A percentile compares a stretch with the other conserved stretches of the same genome.
These are phyloP conservation scores for Paralvinella palmiformis DNA, from an alignment of 1,140 invertebrate species.

Conservation along the genomic window DNA sequence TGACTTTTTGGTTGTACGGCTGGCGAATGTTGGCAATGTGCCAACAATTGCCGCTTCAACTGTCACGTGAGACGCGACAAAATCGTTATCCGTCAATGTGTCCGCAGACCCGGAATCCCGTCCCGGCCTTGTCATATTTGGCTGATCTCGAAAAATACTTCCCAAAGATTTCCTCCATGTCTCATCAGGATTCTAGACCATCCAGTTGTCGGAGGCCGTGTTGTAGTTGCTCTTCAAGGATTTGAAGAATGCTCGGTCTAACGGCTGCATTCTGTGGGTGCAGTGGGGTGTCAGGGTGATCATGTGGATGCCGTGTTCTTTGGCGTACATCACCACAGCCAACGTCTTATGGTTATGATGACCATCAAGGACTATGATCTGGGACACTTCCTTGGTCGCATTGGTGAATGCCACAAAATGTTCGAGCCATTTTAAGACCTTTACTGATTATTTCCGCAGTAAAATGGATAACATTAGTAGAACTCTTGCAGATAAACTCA, in stretches of 20 bases:
- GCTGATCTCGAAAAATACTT: too few species aligned
- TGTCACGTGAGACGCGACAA: too few species aligned
- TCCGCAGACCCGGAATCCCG: too few species aligned
- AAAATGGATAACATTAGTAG: too few species aligned
- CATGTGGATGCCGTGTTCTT: slow-evolving; percentile 21
- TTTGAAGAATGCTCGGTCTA: slow-evolving; percentile 18
- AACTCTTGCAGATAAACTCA: too few species aligned
- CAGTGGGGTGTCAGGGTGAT: slow-evolving; percentile 13
- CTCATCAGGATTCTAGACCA: too few species aligned
- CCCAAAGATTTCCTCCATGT: too few species aligned
- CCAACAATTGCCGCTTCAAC: too few species aligned
- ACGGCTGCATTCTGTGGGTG: slow-evolving; percentile 22
- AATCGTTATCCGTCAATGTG: too few species aligned
- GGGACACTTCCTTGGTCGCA: slow-evolving; percentile 5
- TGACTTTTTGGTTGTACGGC: too few species aligned
- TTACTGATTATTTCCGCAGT: not conserved
- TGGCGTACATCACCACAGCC: slow-evolving; percentile 8
- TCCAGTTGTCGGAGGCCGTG: slow-evolving; percentile 32
- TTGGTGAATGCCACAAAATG: slow-evolving; percentile 23
- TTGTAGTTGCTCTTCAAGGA: slow-evolving; percentile 22
- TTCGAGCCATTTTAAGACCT: slow-evolving; percentile 19
- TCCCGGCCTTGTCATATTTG: too few species aligned
- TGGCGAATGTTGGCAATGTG: too few species aligned
- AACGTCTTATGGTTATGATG: slow-evolving; percentile 26
- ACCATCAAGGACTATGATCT: slow-evolving; percentile 23